Conservation (phyloP, 2,113 vertebrate genomes). For the Indri indri region DNA sequence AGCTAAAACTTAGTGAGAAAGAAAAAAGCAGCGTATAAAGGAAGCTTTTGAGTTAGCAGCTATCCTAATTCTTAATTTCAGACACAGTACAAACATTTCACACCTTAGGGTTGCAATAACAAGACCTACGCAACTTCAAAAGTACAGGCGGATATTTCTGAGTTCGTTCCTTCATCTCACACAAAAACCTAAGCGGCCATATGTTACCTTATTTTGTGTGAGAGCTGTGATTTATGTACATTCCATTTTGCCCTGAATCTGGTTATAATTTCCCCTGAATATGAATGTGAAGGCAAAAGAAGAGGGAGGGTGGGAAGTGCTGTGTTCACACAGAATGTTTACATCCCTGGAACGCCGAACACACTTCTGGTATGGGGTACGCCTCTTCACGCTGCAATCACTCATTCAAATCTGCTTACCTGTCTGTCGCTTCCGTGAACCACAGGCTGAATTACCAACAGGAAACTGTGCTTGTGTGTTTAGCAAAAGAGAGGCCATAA, state of each 20-base stretch:
- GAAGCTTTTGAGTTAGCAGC: conserved; percentile 78
- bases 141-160: background rate
- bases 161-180: conserved; percentile 24
- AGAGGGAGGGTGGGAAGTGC: too few species aligned
- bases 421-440: background rate
- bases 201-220: conserved; percentile 54
- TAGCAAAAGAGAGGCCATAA: background rate
- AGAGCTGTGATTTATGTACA: conserved; percentile 64
- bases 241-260: conserved; percentile 63
- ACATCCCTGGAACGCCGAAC: background rate
- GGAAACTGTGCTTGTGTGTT: background rate
- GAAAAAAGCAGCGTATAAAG: conserved; percentile 64
- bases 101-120: conserved; percentile 60
- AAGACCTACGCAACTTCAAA: conserved; percentile 62
- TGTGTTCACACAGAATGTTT: background rate
- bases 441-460: background rate
- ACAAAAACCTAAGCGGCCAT: conserved; percentile 26
- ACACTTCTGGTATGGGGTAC: background rate
- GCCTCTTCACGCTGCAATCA: background rate
- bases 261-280: conserved; percentile 70
- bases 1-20: conserved; percentile 74
- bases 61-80: conserved; percentile 67
- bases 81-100: conserved; percentile 65
- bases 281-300: conserved; percentile 1
- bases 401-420: background rate